phyloP scores from a whole-genome alignment of 2,113 vertebrate species.

The Axis porcinus region DNA sequence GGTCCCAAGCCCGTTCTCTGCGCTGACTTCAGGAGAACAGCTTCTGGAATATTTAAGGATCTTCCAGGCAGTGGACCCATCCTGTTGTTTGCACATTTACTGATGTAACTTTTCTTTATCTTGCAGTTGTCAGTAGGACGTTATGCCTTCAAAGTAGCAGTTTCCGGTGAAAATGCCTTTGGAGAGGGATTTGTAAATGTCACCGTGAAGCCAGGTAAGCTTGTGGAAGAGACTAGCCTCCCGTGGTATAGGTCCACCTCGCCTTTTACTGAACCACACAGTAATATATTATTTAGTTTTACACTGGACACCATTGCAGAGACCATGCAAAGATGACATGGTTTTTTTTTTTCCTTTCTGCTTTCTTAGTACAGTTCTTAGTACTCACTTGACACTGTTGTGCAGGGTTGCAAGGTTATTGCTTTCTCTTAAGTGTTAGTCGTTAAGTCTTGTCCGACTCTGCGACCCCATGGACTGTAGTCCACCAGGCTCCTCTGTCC shows the following conservation, averaged over 20 bases:
- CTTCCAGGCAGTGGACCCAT: not conserved
- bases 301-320: not conserved
- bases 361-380: not conserved
- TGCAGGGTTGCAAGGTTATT: not conserved
- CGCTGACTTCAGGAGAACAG: not conserved
- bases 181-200: slow-evolving; percentile 86
- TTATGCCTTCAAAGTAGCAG: slow-evolving; percentile 81
- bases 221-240: not conserved
- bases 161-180: slow-evolving; percentile 80
- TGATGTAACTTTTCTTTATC: slow-evolving; percentile 23
- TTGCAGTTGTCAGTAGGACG: slow-evolving; percentile 82
- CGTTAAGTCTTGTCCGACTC: not conserved
- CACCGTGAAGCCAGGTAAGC: slow-evolving; percentile 84
- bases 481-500: not conserved
- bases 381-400: not conserved
- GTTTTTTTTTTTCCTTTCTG: not conserved
- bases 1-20: not conserved
- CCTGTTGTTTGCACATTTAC: not conserved
- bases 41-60: not conserved
- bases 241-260: not conserved
- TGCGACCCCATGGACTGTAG: not conserved
- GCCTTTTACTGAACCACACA: not conserved
- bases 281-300: not conserved
- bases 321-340: not conserved
- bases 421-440: not conserved